Evolutionary conservation across 2,113 vertebrate species (phyloP).

Genomic region (Zosterops japonicus): DNA sequence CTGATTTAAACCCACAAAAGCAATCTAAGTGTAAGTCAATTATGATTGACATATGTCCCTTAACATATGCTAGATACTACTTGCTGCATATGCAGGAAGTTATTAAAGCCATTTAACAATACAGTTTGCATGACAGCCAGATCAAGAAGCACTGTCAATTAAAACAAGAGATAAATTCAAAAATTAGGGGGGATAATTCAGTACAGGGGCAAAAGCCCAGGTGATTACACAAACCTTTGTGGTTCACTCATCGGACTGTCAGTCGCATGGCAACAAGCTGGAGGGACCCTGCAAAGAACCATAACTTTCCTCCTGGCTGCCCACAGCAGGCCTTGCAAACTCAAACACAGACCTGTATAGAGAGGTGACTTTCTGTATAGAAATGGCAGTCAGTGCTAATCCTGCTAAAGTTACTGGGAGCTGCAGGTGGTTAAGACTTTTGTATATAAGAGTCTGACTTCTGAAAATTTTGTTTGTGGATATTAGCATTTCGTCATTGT

Average conservation of each 20-base stretch:
- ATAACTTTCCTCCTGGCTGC: background rate
- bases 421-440: background rate
- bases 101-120: conserved; percentile 35
- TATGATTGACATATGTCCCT: conserved; percentile 26
- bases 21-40: conserved; percentile 26
- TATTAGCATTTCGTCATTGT: background rate
- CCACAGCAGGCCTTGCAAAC: background rate
- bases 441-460: background rate
- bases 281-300: background rate
- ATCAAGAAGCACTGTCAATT: conserved; percentile 55
- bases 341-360: background rate
- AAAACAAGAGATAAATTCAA: conserved; percentile 33
- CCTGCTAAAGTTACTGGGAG: background rate
- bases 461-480: background rate
- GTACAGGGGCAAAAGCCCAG: conserved; percentile 41
- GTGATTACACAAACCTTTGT: background rate
- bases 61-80: conserved; percentile 12
- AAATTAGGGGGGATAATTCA: conserved; percentile 54
- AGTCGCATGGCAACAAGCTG: background rate
- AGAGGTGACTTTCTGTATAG: background rate
- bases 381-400: background rate
- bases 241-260: background rate
- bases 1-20: conserved; percentile 55
- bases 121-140: conserved; percentile 53
- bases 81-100: background rate